A percentile compares a stretch with the other conserved stretches of the same genome.
Conservation (phyloP, 2,797 vertebrate genomes). For the Sebastolobus altivelis region DNA sequence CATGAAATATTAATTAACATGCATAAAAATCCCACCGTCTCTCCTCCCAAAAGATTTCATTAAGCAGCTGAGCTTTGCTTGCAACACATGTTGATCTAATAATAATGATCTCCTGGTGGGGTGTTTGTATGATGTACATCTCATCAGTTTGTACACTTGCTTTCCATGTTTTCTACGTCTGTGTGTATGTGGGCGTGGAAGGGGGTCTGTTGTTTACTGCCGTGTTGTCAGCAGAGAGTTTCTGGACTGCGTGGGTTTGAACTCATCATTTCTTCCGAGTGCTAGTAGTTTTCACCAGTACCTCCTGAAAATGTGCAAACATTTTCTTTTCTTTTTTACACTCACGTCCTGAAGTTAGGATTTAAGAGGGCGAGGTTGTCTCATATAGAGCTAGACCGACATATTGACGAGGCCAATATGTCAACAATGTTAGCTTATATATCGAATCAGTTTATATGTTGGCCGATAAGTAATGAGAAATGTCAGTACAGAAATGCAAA, state of each 20-base stretch:
- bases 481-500: background rate
- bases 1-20: constrained; percentile 67
- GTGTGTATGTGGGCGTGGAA: constrained; percentile 33
- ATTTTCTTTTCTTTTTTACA: background rate
- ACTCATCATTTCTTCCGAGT: constrained; percentile 36
- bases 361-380: background rate
- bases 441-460: background rate
- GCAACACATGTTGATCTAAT: constrained; percentile 50
- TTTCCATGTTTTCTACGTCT: constrained; percentile 41
- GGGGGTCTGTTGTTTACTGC: constrained; percentile 54
- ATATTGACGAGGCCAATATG: background rate
- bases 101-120: constrained; percentile 52
- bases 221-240: constrained; percentile 50
- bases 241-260: constrained; percentile 60
- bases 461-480: background rate
- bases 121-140: constrained; percentile 48
- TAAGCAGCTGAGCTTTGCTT: constrained; percentile 38
- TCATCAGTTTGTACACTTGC: constrained; percentile 29
- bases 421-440: background rate
- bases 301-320: background rate
- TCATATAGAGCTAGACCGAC: background rate
- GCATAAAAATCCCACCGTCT: constrained; percentile 26
- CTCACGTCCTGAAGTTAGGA: background rate
- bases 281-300: constrained; percentile 24
- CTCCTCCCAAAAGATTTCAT: constrained; percentile 43